Evolutionary conservation across 2,113 vertebrate genomes (phyloP).

Genomic region (Sprattus sprattus): DNA sequence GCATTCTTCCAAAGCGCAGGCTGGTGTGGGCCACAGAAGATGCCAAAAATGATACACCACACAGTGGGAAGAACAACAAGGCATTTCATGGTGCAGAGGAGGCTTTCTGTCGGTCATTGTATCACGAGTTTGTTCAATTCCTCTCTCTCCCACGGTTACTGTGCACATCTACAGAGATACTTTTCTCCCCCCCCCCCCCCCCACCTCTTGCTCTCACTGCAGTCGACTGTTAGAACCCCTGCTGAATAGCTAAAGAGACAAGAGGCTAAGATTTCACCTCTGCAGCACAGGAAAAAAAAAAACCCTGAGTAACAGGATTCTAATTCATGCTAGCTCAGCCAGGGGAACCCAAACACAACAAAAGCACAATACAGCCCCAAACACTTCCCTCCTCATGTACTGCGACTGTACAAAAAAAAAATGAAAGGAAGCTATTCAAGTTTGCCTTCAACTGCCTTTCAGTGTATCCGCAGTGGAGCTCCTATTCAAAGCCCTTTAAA

Average conservation of each 20-base stretch:
- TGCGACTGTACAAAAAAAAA: conserved; percentile 24
- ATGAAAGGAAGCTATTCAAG: conserved; percentile 16
- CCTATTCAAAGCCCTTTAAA: conserved; percentile 7
- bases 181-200: conserved; percentile 39
- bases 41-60: conserved; percentile 15
- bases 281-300: conserved; percentile 29
- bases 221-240: conserved; percentile 48
- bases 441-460: neutral
- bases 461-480: neutral
- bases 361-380: conserved; percentile 38
- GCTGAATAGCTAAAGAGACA: conserved; percentile 51
- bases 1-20: conserved; percentile 23
- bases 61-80: conserved; percentile 33
- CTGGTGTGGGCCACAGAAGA: conserved; percentile 26
- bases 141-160: conserved; percentile 46
- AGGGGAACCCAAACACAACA: conserved; percentile 31
- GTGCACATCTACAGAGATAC: conserved; percentile 48
- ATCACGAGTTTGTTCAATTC: conserved; percentile 40
- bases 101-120: conserved; percentile 41
- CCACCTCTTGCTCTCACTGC: conserved; percentile 50
- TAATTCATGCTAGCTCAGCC: conserved; percentile 35
- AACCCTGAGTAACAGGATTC: conserved; percentile 46
- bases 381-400: neutral
- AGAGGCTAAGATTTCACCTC: conserved; percentile 53
- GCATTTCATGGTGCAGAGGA: conserved; percentile 27